Evolutionary conservation across 2,113 vertebrate species (phyloP).

Genomic region (Irena cyanogastra): DNA sequence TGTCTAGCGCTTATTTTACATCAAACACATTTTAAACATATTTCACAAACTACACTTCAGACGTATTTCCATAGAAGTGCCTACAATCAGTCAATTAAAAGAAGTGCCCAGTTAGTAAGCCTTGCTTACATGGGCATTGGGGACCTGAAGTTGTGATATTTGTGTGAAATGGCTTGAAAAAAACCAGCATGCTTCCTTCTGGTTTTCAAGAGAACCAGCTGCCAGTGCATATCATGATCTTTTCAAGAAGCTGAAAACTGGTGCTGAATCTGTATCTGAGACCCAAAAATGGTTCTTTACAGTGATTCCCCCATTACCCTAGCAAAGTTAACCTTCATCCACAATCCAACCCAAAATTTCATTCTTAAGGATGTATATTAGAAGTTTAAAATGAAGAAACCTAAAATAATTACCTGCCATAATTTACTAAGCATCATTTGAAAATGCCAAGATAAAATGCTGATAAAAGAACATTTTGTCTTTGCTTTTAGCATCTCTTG

Average conservation of each 20-base stretch:
- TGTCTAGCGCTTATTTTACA: conserved; percentile 73
- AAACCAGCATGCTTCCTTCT: background rate
- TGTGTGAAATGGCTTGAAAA: background rate
- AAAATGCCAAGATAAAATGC: background rate
- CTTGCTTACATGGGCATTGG: background rate
- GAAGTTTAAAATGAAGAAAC: background rate
- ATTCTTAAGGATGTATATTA: background rate
- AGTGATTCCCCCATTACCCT: background rate
- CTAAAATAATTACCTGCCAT: background rate
- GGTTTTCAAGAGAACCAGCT: background rate
- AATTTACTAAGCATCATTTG: background rate
- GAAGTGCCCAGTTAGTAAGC: conserved; percentile 47
- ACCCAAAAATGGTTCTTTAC: background rate
- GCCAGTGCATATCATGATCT: background rate
- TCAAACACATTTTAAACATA: conserved; percentile 69
- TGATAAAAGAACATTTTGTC: background rate
- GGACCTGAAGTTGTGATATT: background rate
- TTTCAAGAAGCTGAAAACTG: background rate
- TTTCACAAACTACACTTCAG: conserved; percentile 72
- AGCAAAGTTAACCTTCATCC: background rate
- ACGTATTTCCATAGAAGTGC: conserved; percentile 57
- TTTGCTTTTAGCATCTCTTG: background rate
- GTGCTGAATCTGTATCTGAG: background rate
- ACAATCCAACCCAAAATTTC: background rate
- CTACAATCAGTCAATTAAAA: conserved; percentile 57